Conservation (phyloP, 2,888 invertebrate species). For the Abrostola tripartita region DNA sequence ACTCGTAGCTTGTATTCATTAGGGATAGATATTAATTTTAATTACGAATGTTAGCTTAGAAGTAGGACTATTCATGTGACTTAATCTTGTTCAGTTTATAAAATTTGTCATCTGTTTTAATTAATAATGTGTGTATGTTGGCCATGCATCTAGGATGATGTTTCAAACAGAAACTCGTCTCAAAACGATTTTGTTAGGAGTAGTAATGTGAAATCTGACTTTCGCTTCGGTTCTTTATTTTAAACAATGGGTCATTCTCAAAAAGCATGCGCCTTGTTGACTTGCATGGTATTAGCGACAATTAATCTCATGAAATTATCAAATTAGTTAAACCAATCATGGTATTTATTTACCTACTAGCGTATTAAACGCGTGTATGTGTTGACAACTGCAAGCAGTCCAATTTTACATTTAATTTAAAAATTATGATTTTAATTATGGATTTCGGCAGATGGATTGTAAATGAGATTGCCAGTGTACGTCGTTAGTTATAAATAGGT, state of each 20-base stretch:
- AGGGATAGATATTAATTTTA: conserved; percentile 54
- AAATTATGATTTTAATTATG: conserved; percentile 37
- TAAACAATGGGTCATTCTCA: conserved; percentile 1
- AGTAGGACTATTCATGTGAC: conserved; percentile 42
- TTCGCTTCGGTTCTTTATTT: not conserved
- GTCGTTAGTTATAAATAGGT: conserved; percentile 59
- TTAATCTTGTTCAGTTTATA: conserved; percentile 44
- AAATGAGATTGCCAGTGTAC: conserved; percentile 65
- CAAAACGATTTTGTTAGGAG: not conserved
- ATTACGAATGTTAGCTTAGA: conserved; percentile 46
- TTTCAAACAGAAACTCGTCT: not conserved
- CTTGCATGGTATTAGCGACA: conserved; percentile 3
- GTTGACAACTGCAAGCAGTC: conserved; percentile 21
- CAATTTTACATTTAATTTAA: conserved; percentile 29
- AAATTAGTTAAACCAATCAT: conserved; percentile 36
- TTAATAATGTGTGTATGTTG: conserved; percentile 18
- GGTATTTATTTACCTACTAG: conserved; percentile 28
- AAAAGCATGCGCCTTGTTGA: not conserved
- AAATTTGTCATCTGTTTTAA: conserved; percentile 28
- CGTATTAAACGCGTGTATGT: conserved; percentile 2
- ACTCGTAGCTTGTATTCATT: conserved; percentile 53
- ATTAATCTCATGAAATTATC: conserved; percentile 30
- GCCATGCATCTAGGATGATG: conserved; percentile 3
- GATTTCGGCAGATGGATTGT: conserved; percentile 59
- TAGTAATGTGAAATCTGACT: conserved; percentile 8